phyloP scores from a whole-genome alignment of 2,113 vertebrate species.

The Empidonax alnorum region DNA sequence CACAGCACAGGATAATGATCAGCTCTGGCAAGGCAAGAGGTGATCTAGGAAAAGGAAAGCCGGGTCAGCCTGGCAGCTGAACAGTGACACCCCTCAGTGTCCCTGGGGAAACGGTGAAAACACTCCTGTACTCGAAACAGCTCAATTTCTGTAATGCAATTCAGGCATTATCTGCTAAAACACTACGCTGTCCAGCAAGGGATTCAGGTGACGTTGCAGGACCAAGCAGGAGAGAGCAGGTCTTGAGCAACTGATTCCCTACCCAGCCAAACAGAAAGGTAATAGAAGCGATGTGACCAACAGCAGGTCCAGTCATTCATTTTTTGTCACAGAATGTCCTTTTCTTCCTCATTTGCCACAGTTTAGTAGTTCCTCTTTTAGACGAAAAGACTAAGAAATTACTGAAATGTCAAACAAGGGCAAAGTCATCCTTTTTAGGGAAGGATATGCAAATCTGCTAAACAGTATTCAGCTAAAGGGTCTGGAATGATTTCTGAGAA shows the following conservation, averaged over 20 bases:
- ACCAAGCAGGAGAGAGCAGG: not conserved
- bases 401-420: slow-evolving; percentile 46
- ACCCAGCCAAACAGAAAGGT: not conserved
- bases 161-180: fast-evolving
- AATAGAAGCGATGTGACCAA: not conserved
- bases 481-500: slow-evolving; percentile 13
- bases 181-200: not conserved
- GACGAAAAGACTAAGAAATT: not conserved
- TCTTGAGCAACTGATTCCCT: not conserved
- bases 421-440: slow-evolving; percentile 58
- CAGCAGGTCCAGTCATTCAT: not conserved
- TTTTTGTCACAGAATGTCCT: not conserved
- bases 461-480: not conserved
- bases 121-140: not conserved
- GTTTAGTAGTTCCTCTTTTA: slow-evolving; percentile 61
- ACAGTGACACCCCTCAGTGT: not conserved
- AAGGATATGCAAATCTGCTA: slow-evolving; percentile 55
- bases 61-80: not conserved
- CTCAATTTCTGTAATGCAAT: fast-evolving
- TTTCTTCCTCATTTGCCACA: slow-evolving; percentile 9
- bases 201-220: fast-evolving
- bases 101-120: not conserved
- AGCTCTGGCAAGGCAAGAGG: not conserved
- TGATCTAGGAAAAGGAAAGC: not conserved
- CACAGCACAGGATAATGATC: not conserved